Percentiles rank a stretch among this genome's conserved stretches.
These are phyloP conservation scores for Amblyjoppa proteus DNA, from an alignment of 2,888 invertebrate species.

Conservation along the genomic window DNA sequence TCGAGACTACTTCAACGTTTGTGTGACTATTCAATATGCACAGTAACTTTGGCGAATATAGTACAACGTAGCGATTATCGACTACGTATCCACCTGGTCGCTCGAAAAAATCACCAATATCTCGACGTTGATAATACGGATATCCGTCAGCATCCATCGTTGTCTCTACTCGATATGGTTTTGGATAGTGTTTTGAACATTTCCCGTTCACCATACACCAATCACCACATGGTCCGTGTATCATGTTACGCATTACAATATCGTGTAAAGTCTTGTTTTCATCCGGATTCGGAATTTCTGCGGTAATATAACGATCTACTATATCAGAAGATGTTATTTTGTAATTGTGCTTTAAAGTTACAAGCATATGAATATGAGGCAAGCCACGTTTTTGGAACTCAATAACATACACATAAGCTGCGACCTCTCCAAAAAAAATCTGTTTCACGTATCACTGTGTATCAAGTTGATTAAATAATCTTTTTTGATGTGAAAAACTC, in stretches of 20 bases:
- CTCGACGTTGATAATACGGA: constrained; percentile 43
- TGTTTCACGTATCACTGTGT: too few relatives aligned
- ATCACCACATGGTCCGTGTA: too few relatives aligned
- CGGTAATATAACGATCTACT: constrained; percentile 67
- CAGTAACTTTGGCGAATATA: constrained; percentile 38
- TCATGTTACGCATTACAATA: too few relatives aligned
- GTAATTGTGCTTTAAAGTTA: constrained; percentile 44
- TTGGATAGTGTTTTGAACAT: constrained; percentile 48
- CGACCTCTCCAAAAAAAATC: too few relatives aligned
- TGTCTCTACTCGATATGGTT: background rate
- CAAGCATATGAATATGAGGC: constrained; percentile 38
- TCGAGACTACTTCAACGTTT: constrained; percentile 71
- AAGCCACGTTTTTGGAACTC: too few relatives aligned
- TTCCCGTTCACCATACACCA: constrained; percentile 9
- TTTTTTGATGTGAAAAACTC: too few relatives aligned
- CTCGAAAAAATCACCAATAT: constrained; percentile 20
- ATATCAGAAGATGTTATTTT: constrained; percentile 58
- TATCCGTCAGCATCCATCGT: constrained; percentile 36
- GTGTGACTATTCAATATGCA: constrained; percentile 66
- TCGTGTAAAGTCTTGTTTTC: too few relatives aligned
- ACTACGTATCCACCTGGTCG: background rate
- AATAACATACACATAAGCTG: too few relatives aligned
- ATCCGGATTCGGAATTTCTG: constrained; percentile 76
- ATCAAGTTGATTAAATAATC: too few relatives aligned
- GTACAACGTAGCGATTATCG: constrained; percentile 4